Evolutionary conservation across 2,797 vertebrate genomes (phyloP).

Genomic region (Eupleurogrammus muticus): DNA sequence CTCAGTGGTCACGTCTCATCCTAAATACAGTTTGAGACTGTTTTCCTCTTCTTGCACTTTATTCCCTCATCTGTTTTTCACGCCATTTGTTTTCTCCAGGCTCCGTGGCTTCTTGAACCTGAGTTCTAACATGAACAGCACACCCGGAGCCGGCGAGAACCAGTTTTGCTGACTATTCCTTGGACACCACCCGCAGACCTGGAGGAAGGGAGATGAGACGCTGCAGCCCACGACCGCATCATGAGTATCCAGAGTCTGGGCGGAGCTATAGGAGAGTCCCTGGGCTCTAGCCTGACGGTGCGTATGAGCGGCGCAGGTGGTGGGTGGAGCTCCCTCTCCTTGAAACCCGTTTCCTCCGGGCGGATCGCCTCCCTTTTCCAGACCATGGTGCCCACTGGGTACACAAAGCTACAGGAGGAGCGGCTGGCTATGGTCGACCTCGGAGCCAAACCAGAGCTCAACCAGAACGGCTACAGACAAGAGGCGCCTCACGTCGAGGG

Average conservation of each 20-base stretch:
- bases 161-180: background rate
- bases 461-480: constrained; percentile 82
- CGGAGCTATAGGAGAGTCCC: constrained; percentile 77
- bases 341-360: constrained; percentile 87
- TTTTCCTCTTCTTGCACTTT: background rate
- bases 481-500: constrained; percentile 68
- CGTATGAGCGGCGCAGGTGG: constrained; percentile 77
- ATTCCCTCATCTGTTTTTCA: background rate
- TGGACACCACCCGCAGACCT: constrained; percentile 3
- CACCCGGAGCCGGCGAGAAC: constrained; percentile 22
- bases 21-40: background rate
- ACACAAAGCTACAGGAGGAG: constrained; percentile 92
- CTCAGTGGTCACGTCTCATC: background rate
- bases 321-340: constrained; percentile 84
- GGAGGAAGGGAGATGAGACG: constrained; percentile 72
- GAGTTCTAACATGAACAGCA: constrained; percentile 10
- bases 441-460: constrained; percentile 78
- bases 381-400: constrained; percentile 94
- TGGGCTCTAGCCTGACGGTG: constrained; percentile 80
- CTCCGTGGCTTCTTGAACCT: background rate
- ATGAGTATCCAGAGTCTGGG: constrained; percentile 82
- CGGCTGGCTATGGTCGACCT: constrained; percentile 89
- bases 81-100: constrained; percentile 13
- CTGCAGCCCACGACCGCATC: constrained; percentile 43
- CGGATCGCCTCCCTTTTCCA: constrained; percentile 87